Evolutionary conservation across 2,888 invertebrate genomes (phyloP), one percentile per base, ranked within the genome.

Genomic region (Odontocolon sp.): DNA sequence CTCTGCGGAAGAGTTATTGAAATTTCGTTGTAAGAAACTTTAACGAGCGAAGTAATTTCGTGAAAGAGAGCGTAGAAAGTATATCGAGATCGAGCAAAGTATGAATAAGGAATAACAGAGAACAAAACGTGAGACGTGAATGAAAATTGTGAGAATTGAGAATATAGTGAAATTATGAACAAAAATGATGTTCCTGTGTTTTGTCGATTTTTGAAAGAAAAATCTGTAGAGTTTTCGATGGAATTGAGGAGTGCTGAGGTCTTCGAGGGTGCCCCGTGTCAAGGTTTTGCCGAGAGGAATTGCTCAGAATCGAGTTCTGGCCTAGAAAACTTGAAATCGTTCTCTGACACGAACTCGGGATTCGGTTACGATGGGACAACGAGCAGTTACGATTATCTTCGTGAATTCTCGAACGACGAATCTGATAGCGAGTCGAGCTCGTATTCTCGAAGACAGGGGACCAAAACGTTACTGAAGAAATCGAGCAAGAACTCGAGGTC

Each of bases 401-500:
- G 28, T 16, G 63, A 70, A 45, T 57, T 38, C 16, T 8, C 45
- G 28, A 21, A 21, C 8, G 40, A 26, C 4, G 23, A 50, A 18
- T 31, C 4, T 4, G 54, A 66, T 23, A 42, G 23, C 40, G 40
- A 57, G 6, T 42, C 21, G n/a, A 38, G 54, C 14, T 26, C 42
- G 4, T 64, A 52, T 33, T 63, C 61, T 21, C 54, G 77, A 42
- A 52, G 64, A 61, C 78, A 66, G 47, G 42, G 40, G 18, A 50
- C 38, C 5, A 52, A 11, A 14, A 64, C 40, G 56, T 8, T 63
- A 47, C 63, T 73, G 28, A 57, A 14, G 40, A 81, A 67, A 47
- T 64, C 31, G 9, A 42, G 40, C 14, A 52, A 33, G 4, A 77
- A 47, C 59, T 56, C 71, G 70, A 76, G 80, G 50, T 61, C 70